phyloP scores from a whole-genome alignment of 2,113 vertebrate genomes.

The rat (Rattus norvegicus) region DNA sequence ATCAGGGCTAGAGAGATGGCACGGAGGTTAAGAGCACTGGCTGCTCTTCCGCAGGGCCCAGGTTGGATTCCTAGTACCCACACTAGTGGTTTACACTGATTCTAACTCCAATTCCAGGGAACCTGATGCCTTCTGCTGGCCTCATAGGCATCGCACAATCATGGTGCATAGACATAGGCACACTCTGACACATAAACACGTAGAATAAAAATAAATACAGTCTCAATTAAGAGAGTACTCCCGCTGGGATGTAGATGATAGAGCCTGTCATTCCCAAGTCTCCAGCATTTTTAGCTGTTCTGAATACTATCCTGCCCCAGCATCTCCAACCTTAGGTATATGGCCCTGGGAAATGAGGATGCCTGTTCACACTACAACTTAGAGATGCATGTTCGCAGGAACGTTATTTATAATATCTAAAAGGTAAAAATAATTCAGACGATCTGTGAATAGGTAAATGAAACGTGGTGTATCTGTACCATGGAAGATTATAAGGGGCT shows the following conservation, averaged over 20 bases:
- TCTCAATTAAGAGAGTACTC: not conserved
- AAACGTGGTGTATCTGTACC: not conserved
- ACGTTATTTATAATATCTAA: not conserved
- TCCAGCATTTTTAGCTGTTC: not conserved
- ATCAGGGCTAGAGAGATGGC: not conserved
- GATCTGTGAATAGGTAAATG: not conserved
- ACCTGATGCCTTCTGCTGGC: not conserved
- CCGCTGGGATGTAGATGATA: not conserved
- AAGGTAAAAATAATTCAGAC: not conserved
- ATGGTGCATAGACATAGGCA: not conserved
- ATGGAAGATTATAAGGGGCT: not conserved
- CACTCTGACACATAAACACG: not conserved
- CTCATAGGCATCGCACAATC: not conserved
- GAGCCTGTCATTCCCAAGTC: not conserved
- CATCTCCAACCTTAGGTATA: too few species aligned
- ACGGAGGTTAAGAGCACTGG: not conserved
- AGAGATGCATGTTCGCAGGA: not conserved
- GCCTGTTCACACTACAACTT: not conserved
- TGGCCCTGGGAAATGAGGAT: not conserved
- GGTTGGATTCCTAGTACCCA: not conserved
- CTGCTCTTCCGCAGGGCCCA: not conserved
- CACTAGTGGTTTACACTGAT: not conserved
- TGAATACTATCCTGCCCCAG: not conserved
- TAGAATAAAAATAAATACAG: not conserved
- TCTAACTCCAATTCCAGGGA: not conserved